A percentile compares a stretch with the other conserved stretches of the same genome.
phyloP scores from a whole-genome alignment of 2,113 vertebrate genomes.

The Proterorhinus semilunaris region DNA sequence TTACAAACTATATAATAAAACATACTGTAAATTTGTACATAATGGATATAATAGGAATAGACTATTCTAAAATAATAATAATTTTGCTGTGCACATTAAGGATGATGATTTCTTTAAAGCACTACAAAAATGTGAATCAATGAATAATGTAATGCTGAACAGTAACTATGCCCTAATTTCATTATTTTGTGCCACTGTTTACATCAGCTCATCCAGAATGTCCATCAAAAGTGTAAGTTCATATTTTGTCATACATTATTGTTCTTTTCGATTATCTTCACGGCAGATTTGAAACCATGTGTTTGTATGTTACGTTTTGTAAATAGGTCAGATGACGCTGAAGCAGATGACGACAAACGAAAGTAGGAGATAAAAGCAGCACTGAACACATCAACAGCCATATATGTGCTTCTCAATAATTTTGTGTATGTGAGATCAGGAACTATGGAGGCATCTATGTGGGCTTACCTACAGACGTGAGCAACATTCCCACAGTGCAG shows the following conservation, averaged over 20 bases:
- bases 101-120: too few relatives aligned
- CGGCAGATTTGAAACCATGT: not conserved
- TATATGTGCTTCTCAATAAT: not conserved
- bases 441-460: slow-evolving; percentile 65
- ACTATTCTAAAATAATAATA: too few relatives aligned
- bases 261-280: slow-evolving; percentile 1
- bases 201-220: slow-evolving; percentile 38
- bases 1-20: too few relatives aligned
- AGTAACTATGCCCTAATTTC: not conserved
- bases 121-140: not conserved
- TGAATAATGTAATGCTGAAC: not conserved
- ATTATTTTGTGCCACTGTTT: slow-evolving; percentile 13
- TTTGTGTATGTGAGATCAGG: slow-evolving; percentile 28
- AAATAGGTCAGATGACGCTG: slow-evolving; percentile 39
- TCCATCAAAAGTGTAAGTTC: slow-evolving; percentile 52
- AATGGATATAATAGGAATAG: too few relatives aligned
- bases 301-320: slow-evolving; percentile 28
- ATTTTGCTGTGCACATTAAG: too few relatives aligned
- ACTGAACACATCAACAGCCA: not conserved
- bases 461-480: slow-evolving; percentile 54
- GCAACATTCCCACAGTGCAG: slow-evolving; percentile 44
- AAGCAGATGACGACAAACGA: slow-evolving; percentile 50
- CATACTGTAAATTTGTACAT: too few relatives aligned
- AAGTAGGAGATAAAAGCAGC: slow-evolving; percentile 32
- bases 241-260: not conserved